Percentiles rank a stretch among this genome's conserved stretches.
phyloP scores from a whole-genome alignment of 1,140 invertebrate species.

The Aphelenchoides fujianensis region DNA sequence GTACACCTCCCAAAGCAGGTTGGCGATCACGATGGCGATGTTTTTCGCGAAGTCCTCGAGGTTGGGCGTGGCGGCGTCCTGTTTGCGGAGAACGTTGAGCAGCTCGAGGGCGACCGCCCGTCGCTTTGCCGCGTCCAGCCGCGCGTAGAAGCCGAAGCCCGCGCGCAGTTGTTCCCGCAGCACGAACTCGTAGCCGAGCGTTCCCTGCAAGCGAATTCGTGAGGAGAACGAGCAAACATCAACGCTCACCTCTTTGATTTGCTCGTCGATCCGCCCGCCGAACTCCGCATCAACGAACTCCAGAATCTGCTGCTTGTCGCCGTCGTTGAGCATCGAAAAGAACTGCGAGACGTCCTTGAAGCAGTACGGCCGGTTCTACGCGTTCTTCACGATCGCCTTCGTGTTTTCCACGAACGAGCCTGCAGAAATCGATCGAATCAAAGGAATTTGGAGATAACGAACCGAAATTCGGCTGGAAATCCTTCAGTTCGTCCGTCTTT shows the following conservation, averaged over 20 bases:
- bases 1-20: neutral
- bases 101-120: neutral
- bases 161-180: neutral
- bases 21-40: neutral
- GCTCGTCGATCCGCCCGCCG: neutral
- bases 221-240: neutral
- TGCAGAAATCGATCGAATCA: slow-evolving; percentile 64
- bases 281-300: slow-evolving; percentile 18
- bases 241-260: no score
- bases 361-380: slow-evolving; percentile 29
- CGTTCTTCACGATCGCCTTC: slow-evolving; percentile 22
- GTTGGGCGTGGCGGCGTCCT: neutral
- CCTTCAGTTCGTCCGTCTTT: neutral
- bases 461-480: neutral
- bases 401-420: slow-evolving; percentile 42
- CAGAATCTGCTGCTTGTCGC: slow-evolving; percentile 27
- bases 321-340: slow-evolving; percentile 23
- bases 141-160: neutral
- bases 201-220: no score
- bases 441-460: neutral
- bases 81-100: neutral
- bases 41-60: neutral
- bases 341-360: slow-evolving; percentile 30
- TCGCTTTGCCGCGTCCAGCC: neutral
- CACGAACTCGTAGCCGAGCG: neutral